phyloP scores from a whole-genome alignment of 92 coral and sea anemone species.

The Porites divaricata region DNA sequence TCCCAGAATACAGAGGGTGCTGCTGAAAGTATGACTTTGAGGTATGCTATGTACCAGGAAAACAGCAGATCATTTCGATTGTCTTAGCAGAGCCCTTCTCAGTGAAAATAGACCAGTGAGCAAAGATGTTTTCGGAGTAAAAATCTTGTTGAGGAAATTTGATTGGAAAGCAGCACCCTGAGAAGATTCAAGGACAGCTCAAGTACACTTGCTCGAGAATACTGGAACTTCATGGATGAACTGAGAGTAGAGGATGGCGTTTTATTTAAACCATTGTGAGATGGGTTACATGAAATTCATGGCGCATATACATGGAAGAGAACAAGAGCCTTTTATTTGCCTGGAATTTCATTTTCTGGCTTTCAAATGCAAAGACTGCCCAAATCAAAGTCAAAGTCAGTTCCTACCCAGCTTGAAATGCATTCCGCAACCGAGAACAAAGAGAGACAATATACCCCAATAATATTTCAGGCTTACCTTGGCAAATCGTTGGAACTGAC shows the following conservation, averaged over 20 bases:
- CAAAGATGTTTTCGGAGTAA: background rate
- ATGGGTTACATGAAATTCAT: no score
- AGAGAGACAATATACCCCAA: slow-evolving; percentile 65
- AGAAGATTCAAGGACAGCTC: no score
- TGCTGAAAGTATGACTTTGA: no score
- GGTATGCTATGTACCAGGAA: no score
- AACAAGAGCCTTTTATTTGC: background rate
- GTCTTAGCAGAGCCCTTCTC: slow-evolving; percentile 4
- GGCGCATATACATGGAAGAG: no score
- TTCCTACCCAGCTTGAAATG: background rate
- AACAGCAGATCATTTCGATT: background rate
- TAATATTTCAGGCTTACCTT: slow-evolving; percentile 63
- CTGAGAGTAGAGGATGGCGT: no score
- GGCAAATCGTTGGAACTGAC: slow-evolving; percentile 62
- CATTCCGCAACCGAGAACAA: background rate
- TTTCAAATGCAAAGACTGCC: background rate
- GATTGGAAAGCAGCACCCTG: no score
- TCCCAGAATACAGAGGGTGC: background rate
- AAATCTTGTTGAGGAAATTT: background rate
- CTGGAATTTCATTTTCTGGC: background rate
- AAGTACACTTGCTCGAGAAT: no score
- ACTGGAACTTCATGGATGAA: no score
- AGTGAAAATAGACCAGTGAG: background rate
- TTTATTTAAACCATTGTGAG: no score
- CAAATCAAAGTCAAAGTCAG: no score